phyloP scores from a whole-genome alignment of 2,888 invertebrate genomes.

The Seira ritae region DNA sequence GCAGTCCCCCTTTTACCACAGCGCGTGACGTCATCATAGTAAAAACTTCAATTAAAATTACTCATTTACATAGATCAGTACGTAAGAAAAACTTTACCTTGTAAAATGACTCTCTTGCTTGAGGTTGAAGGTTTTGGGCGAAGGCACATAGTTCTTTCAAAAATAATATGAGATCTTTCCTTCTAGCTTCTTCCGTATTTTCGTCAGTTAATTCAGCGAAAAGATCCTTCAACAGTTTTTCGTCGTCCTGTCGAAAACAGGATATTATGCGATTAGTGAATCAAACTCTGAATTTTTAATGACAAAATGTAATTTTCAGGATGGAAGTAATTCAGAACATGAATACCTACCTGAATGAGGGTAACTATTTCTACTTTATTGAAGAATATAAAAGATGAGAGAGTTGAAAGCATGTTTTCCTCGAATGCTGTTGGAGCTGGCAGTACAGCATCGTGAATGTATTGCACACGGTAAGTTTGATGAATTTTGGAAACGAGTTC shows the following conservation, averaged over 20 bases:
- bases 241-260: constrained; percentile 90
- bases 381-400: constrained; percentile 99
- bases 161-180: constrained; percentile 96
- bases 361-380: constrained; percentile 99
- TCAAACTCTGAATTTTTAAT: not conserved
- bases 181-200: constrained; percentile 87
- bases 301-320: no score
- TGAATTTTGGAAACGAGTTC: constrained; percentile 98
- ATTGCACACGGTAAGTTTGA: constrained; percentile 99
- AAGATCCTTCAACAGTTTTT: constrained; percentile 95
- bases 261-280: not conserved
- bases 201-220: constrained; percentile 95
- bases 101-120: constrained; percentile 97
- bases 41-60: constrained; percentile 11
- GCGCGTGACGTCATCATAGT: constrained; percentile 68
- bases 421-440: constrained; percentile 98
- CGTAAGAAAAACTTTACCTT: constrained; percentile 79
- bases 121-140: constrained; percentile 98
- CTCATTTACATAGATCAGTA: no score
- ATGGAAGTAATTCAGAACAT: not conserved
- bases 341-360: constrained; percentile 82
- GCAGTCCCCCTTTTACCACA: constrained; percentile 63
- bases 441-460: constrained; percentile 98
- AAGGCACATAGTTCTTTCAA: constrained; percentile 99
- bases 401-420: constrained; percentile 97